Evolutionary conservation across 2,888 invertebrate species (phyloP).

Genomic region (Azorinus chamasolen): DNA sequence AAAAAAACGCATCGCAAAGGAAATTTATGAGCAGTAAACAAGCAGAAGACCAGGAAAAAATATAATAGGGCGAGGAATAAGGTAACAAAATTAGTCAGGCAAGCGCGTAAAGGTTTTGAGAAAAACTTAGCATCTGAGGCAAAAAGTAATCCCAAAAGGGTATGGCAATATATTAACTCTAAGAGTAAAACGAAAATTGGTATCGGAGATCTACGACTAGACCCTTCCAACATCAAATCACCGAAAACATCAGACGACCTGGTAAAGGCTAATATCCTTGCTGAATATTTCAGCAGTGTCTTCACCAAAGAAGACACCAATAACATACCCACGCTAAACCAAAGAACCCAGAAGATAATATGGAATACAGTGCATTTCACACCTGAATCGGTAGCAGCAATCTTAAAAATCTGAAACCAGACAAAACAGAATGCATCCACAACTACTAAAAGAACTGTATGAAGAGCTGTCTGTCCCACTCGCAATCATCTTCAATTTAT

Average conservation of each 20-base stretch:
- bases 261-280: constrained; percentile 13
- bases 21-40: too few species aligned
- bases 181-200: constrained; percentile 10
- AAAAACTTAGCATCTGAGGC: constrained; percentile 1
- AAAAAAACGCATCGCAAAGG: too few species aligned
- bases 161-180: constrained; percentile 12
- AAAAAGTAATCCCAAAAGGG: neutral
- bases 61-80: constrained; percentile 13
- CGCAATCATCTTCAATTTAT: constrained; percentile 4
- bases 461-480: constrained; percentile 9
- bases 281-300: constrained; percentile 13
- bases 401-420: constrained; percentile 3
- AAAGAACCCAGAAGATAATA: neutral
- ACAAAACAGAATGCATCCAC: constrained; percentile 14
- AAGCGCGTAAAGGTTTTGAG: neutral
- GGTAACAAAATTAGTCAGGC: neutral
- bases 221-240: constrained; percentile 1
- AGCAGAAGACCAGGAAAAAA: neutral
- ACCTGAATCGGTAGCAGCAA: constrained; percentile 6
- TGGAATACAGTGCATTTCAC: neutral
- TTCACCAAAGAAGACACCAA: constrained; percentile 20
- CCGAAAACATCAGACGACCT: neutral
- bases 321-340: constrained; percentile 13
- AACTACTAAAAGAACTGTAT: constrained; percentile 13
- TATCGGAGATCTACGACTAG: neutral